Evolutionary conservation across 2,888 invertebrate species (phyloP), one percentile per base, ranked within the genome.

Genomic region (Brenthis ino): DNA sequence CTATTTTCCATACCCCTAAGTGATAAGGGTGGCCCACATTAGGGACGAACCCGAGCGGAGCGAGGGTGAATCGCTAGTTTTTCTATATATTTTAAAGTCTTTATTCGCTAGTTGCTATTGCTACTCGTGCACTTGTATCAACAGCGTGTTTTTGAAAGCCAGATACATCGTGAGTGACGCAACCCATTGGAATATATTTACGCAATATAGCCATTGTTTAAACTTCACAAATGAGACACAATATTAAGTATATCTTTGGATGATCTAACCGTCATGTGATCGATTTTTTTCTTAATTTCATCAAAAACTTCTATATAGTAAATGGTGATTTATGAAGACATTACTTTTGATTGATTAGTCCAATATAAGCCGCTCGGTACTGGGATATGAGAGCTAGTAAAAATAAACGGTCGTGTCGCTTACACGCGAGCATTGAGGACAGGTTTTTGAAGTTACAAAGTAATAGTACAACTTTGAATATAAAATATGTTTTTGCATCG

Each of bases 131-230:
- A 91, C 87, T 91, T 91, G 91, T 86, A 84, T 86, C 86, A 89
- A 91, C 86, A 90, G 75, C 77, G 82, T 90, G 89, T 91, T 90
- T 87, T 89, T 82, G 82, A 88, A 85, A 79, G 82, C 83, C 87
- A 84, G 77, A 78, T 82, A 82, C 80, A 82, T 80, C 78, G 82
- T 75, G 79, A 75, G 82, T 89, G 91, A 90, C 89, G 91, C 85
- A 88, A 89, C 79, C 68, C 55, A 57, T 47, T 63, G 53, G 76
- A 74, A 75, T 77, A 77, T 83, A 82, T 83, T 83, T 82, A 83
- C 84, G 82, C 82, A 85, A 85, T 77, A 75, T 72, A 58, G 64
- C 79, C 79, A 85, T 85, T 85, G 85, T 85, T 80, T 77, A 72
- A 73, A 75, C 60, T 77, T 73, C 72, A 77, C 79, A 81, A 82